Evolutionary conservation across 2,113 vertebrate genomes (phyloP), one percentile per base, ranked within the genome.

Genomic region (Coregonus clupeaformis): DNA sequence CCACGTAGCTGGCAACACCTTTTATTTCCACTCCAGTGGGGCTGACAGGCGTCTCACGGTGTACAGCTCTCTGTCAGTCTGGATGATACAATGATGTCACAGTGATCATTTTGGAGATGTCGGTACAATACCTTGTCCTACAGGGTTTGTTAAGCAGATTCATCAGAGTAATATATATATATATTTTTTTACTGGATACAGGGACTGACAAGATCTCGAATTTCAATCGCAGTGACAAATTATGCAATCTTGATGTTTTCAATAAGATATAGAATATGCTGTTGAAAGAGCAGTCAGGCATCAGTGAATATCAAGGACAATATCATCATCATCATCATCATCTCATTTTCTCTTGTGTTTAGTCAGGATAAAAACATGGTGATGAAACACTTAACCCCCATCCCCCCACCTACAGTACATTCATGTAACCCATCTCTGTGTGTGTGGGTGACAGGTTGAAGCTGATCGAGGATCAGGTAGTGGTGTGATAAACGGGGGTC

Each of bases 381-480:
- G 32, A 42, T 11, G n/a, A 24, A 64, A n/a, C 62, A 64, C 62
- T 64, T 64, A 64, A 64, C 11, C 22, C 25, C 7, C 36, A 36
- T 9, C 36, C 36, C 7, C 2, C n/a, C 7, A 9, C 22, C 18
- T 22, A 12, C n/a, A 62, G 16, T 24, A 62, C 6, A 62, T 18
- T 16, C n/a, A n/a, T 22, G n/a, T 22, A 60, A 22, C 18, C 57
- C 16, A 22, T 60, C 57, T 60, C 57, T 60, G 57, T 60, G 47
- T 57, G 57, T 68, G 62, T 45, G 52, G 5, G 29, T 22, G 55
- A 52, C 57, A n/a, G 49, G 49, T 49, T 77, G 74, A 67, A 75
- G 72, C 77, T 68, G 77, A 75, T 79, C 76, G 16, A 73, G 55
- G 69, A 22, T 73, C 45, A 22, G 69, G 32, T 59, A 60, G 65